Base-by-base conservation (phyloP, 1,140 invertebrate genomes). In the Drosophila navojoa region DNA sequence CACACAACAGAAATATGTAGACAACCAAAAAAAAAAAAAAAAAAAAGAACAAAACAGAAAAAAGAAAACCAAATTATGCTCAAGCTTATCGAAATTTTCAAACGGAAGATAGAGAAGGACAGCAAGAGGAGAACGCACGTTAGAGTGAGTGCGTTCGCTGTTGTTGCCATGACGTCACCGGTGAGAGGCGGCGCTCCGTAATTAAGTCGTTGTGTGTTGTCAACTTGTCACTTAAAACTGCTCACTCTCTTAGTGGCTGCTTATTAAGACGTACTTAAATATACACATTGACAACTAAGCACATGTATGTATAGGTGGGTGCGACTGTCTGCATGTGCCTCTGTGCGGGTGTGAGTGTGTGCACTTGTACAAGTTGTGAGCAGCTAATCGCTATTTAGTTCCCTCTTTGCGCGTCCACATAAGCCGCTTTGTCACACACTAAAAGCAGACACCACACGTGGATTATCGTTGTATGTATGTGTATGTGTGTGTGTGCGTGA, bases 381-480 rank as follows among this genome's bases (percentile, higher is more conserved):
- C 64, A 25, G 71, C 64, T 73, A 73, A 73, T 73, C 71, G 71
- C 57, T 73, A 61, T 73, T 73, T 69, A 73, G 71, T 73, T 73
- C 52, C 64, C 64, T 69, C 71, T 73, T 73, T 73, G 71, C 71
- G 54, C 64, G 64, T 62, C 42, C 71, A 73, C 64, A 55, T 49
- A 73, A 69, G 64, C 71, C 52, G 71, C 71, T 73, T 73, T 73
- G 71, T 69, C 71, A 61, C 50, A 60, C 71, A 68, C 64, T 38
- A 72, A 63, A 63, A 63, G 27, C 57, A 59, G 40, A n/a, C 42
- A 59, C 42, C 42, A 27, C 57, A 59, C 57, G 57, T 59, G 55
- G 55, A 45, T 58, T 58, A 58, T 44, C 44, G 11, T 27, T 60
- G 10, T 27, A 2, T 42, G 45, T 58, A 22, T 45, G 54, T 38